Evolutionary conservation across 2,888 invertebrate genomes (phyloP).

Genomic region (Apamea crenata): DNA sequence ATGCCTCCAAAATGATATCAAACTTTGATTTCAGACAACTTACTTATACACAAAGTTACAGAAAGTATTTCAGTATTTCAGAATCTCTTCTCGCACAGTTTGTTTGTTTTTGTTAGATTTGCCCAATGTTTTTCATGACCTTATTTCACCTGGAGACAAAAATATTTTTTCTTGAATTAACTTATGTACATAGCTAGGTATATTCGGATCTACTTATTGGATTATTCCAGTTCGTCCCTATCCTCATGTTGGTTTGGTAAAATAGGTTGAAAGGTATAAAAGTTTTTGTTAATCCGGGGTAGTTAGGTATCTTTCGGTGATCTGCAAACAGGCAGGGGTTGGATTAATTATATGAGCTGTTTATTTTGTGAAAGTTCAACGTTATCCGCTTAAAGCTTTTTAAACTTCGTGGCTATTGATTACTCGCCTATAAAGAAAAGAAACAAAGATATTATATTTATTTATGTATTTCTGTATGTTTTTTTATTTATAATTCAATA

Average conservation of each 20-base stretch:
- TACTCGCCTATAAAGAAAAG: background rate
- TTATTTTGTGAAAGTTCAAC: background rate
- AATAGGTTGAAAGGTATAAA: slow-evolving; percentile 31
- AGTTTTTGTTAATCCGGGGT: slow-evolving; percentile 32
- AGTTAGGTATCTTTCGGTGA: slow-evolving; percentile 8
- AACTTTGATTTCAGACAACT: slow-evolving; percentile 30
- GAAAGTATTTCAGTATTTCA: slow-evolving; percentile 35
- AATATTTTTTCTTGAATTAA: slow-evolving; percentile 41
- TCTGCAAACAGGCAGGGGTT: slow-evolving; percentile 6
- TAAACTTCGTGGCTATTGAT: background rate
- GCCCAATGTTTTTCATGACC: slow-evolving; percentile 47
- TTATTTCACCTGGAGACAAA: slow-evolving; percentile 35
- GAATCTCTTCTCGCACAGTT: slow-evolving; percentile 30
- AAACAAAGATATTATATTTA: too few species aligned
- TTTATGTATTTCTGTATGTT: too few species aligned
- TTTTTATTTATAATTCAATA: too few species aligned
- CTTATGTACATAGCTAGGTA: background rate
- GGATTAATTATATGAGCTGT: slow-evolving; percentile 3
- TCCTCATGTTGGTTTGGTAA: slow-evolving; percentile 35
- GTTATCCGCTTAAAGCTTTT: background rate
- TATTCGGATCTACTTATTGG: slow-evolving; percentile 22
- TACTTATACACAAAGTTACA: slow-evolving; percentile 4
- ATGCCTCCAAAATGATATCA: background rate
- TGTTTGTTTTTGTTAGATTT: slow-evolving; percentile 39
- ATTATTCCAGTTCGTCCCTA: slow-evolving; percentile 23